Evolutionary conservation across 2,888 invertebrate genomes (phyloP).

Genomic region (Leucozona laternaria): DNA sequence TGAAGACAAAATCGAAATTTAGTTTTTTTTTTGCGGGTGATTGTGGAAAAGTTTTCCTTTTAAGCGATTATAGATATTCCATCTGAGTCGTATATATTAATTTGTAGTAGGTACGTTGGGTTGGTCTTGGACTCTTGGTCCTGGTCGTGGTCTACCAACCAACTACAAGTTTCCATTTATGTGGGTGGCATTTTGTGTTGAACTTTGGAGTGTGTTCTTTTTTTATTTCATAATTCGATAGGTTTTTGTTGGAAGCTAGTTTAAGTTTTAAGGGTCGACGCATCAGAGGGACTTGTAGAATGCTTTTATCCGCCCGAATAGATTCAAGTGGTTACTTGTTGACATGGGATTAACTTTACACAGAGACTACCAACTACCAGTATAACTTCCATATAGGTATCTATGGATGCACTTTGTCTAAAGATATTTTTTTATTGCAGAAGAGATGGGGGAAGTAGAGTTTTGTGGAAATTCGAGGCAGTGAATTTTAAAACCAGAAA

Average conservation of each 20-base stretch:
- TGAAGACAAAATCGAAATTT: slow-evolving; percentile 8
- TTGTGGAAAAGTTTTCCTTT: slow-evolving; percentile 66
- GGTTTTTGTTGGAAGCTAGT: not conserved
- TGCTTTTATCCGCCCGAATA: slow-evolving; percentile 26
- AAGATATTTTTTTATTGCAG: not conserved
- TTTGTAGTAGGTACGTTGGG: slow-evolving; percentile 60
- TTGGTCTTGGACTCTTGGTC: slow-evolving; percentile 50
- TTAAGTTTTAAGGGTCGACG: slow-evolving; percentile 13
- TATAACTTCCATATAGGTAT: not conserved
- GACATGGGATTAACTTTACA: slow-evolving; percentile 53
- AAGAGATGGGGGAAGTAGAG: not conserved
- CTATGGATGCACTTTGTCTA: not conserved
- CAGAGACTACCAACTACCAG: not conserved
- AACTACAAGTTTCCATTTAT: slow-evolving; percentile 66
- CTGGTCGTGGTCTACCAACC: slow-evolving; percentile 55
- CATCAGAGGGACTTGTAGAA: slow-evolving; percentile 11
- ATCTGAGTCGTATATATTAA: slow-evolving; percentile 72
- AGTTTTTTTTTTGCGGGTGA: not conserved
- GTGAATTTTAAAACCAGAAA: not conserved
- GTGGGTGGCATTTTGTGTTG: slow-evolving; percentile 24
- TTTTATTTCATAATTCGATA: slow-evolving; percentile 1
- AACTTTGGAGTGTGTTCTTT: slow-evolving; percentile 27
- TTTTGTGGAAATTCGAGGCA: not conserved
- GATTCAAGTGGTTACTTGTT: slow-evolving; percentile 71
- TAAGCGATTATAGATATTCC: slow-evolving; percentile 74